Base-by-base conservation (phyloP, 2,113 vertebrate species). In the Etheostoma spectabile region DNA sequence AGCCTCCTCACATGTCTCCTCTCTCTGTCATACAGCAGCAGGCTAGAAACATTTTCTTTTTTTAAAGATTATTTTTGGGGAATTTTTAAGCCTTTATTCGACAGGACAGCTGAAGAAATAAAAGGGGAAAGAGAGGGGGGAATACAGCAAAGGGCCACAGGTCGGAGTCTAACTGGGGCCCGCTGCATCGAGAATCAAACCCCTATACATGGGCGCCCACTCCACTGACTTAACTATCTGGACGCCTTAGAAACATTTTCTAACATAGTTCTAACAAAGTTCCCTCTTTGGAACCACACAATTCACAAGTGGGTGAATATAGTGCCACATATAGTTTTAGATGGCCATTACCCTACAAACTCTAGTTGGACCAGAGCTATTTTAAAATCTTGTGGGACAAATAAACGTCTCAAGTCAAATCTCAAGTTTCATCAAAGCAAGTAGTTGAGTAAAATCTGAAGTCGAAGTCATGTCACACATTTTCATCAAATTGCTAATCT, bases 11-110 rank as follows among this genome's bases (percentile, higher is more conserved):
- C 46, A 57, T 51, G 71, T 68, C 55, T 71, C 59, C 81, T 82
- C 68, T 19, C 14, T 57, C 79, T 80, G 85, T 65, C 64, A 79
- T 53, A 57, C 64, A 80, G 57, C 64, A 80, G 61, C 62, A 22
- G 70, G 35, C 48, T 38, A 64, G 46, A 76, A 75, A 80, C 80
- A 77, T 38, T 72, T 49, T 60, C 30, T 30, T 30, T 30, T 30
- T 30, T 30, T 30, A 3, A 30, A 30, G 30, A 30, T 30, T 30
- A 30, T 30, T 30, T 30, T 30, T 30, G 3, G 30, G 30, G 30
- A 3, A 30, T 30, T 3, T 30, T 30, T 30, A 30, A 30, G 30
- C 30, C 30, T 30, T 30, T 30, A 30, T 30, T 30, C 30, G 30
- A 30, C 30, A 30, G 30, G 30, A 30, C 30, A 30, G 30, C 30